A percentile compares a stretch with the other conserved stretches of the same genome.
Evolutionary conservation across 2,113 vertebrate genomes (phyloP).

Genomic region (Geococcyx californianus): DNA sequence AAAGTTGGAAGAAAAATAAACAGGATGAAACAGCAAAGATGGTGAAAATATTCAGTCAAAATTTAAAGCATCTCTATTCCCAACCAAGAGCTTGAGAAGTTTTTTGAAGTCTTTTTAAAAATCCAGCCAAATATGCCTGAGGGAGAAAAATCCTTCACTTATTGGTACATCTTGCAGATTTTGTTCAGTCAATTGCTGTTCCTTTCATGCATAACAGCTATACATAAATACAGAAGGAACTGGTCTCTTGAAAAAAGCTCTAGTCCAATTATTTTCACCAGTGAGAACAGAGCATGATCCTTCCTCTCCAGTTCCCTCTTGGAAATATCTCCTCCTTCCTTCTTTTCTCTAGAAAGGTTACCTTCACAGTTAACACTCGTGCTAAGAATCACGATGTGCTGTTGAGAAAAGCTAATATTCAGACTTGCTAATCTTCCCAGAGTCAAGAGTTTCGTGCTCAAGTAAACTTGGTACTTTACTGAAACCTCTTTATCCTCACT

Average conservation of each 20-base stretch:
- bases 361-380: not conserved
- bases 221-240: not conserved
- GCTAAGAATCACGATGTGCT: not conserved
- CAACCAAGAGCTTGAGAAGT: not conserved
- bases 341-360: not conserved
- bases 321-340: not conserved
- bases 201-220: not conserved
- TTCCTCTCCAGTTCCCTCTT: not conserved
- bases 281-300: not conserved
- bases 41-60: not conserved
- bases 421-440: not conserved
- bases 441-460: not conserved
- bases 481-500: conserved; percentile 10
- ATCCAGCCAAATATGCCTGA: not conserved
- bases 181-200: not conserved
- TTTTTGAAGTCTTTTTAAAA: not conserved
- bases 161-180: not conserved
- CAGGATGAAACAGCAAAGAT: not conserved
- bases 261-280: not conserved
- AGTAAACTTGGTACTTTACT: conserved; percentile 9
- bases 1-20: not conserved
- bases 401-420: not conserved
- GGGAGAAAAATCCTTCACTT: not conserved
- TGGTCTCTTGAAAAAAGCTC: not conserved
- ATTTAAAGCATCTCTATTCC: not conserved